phyloP scores from a whole-genome alignment of 2,113 vertebrate genomes.

The Castor canadensis region DNA sequence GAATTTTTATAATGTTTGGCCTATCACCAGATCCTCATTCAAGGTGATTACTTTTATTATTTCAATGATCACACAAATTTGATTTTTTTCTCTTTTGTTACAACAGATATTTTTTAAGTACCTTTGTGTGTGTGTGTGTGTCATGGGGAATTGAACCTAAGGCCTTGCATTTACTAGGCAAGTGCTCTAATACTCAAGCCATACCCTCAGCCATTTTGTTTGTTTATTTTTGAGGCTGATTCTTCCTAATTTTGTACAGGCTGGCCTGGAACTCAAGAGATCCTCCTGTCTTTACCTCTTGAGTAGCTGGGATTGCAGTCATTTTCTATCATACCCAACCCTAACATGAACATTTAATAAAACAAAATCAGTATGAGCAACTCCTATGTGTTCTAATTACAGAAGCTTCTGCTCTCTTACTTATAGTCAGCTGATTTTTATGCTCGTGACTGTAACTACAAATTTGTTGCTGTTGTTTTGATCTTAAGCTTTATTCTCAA shows the following conservation, averaged over 20 bases:
- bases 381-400: background rate
- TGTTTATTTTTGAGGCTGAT: too few species aligned
- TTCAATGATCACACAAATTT: background rate
- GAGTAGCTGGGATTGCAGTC: too few species aligned
- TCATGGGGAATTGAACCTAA: too few species aligned
- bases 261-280: too few species aligned
- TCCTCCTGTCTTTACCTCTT: too few species aligned
- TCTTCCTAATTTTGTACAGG: too few species aligned
- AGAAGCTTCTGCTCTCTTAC: background rate
- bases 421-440: background rate
- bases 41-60: background rate
- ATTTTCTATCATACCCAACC: too few species aligned
- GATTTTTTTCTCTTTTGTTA: background rate
- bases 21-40: background rate
- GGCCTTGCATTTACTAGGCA: too few species aligned
- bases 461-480: background rate
- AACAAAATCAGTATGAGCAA: background rate
- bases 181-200: too few species aligned
- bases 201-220: too few species aligned
- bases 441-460: background rate
- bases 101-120: background rate
- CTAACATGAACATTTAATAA: constrained; percentile 35
- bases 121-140: too few species aligned
- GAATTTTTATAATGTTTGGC: background rate
- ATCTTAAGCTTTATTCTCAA: background rate